phyloP scores from a whole-genome alignment of 2,113 vertebrate species.

The Pituophis catenifer region DNA sequence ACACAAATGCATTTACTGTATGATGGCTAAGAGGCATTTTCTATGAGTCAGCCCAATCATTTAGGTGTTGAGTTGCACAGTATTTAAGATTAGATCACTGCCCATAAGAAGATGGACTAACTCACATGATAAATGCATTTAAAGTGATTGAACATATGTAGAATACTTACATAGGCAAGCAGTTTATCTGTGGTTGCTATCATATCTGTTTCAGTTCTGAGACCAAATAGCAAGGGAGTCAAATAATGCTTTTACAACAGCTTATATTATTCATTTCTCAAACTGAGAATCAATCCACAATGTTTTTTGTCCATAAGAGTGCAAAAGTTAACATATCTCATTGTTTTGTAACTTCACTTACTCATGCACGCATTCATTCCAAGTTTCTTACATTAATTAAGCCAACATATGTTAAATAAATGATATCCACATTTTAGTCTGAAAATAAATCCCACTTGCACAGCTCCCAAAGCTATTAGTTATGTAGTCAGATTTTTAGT shows the following conservation, averaged over 20 bases:
- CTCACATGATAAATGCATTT: not conserved
- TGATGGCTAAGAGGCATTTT: not conserved
- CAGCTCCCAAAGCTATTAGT: not conserved
- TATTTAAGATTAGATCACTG: not conserved
- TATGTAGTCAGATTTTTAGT: conserved; percentile 1
- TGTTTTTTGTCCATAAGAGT: not conserved
- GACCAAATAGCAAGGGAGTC: not conserved
- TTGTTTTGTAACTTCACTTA: not conserved
- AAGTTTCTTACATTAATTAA: conserved; percentile 3
- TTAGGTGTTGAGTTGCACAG: not conserved
- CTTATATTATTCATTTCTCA: conserved; percentile 19
- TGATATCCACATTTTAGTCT: not conserved
- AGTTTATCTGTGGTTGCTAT: not conserved
- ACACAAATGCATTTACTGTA: not conserved
- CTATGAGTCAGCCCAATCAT: not conserved
- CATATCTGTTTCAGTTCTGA: not conserved
- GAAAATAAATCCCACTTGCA: conserved; percentile 24
- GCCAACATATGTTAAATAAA: conserved; percentile 1
- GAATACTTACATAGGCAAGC: not conserved
- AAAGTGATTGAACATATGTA: not conserved
- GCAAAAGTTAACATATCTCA: conserved; percentile 11
- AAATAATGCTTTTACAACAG: not conserved
- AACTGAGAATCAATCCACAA: conserved; percentile 21
- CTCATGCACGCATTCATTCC: rapidly evolving
- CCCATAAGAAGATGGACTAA: not conserved